Conservation (phyloP, 2,888 invertebrate genomes). For the Agrilus cyanescens region DNA sequence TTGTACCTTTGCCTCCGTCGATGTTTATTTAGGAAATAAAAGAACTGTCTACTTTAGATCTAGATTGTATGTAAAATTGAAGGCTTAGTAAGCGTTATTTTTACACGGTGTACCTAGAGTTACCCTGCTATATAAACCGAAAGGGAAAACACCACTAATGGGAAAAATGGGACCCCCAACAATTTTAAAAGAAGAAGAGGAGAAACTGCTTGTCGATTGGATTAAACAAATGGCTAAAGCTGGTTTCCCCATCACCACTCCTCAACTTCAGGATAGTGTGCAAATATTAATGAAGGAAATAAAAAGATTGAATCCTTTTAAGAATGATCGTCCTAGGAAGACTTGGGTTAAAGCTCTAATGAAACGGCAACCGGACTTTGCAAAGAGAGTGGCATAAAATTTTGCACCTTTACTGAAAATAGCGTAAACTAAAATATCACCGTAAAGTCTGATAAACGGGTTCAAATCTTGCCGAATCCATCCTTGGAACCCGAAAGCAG, state of each 20-base stretch:
- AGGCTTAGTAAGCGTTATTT: no score
- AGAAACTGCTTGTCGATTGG: constrained; percentile 17
- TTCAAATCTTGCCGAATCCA: no score
- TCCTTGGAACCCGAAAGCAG: no score
- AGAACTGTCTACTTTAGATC: no score
- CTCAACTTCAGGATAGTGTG: constrained; percentile 16
- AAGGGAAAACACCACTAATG: not conserved
- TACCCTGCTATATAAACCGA: not conserved
- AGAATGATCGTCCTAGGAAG: constrained; percentile 18
- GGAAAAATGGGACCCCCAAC: constrained; percentile 15
- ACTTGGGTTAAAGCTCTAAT: not conserved
- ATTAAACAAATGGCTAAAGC: constrained; percentile 14
- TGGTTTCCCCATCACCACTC: constrained; percentile 19
- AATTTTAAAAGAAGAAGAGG: constrained; percentile 12
- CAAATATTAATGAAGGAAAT: constrained; percentile 11
- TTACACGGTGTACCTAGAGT: not conserved
- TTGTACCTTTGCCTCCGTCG: no score
- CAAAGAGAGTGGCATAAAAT: no score
- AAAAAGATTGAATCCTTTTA: constrained; percentile 14
- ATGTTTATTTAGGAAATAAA: no score
- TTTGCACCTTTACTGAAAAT: no score
- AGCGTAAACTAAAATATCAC: no score
- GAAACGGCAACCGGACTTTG: no score
- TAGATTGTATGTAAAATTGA: no score
- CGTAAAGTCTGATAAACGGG: no score